Evolutionary conservation across 1,140 invertebrate species (phyloP), one percentile per base, ranked within the genome.

Genomic region (Zelostemma sp.): DNA sequence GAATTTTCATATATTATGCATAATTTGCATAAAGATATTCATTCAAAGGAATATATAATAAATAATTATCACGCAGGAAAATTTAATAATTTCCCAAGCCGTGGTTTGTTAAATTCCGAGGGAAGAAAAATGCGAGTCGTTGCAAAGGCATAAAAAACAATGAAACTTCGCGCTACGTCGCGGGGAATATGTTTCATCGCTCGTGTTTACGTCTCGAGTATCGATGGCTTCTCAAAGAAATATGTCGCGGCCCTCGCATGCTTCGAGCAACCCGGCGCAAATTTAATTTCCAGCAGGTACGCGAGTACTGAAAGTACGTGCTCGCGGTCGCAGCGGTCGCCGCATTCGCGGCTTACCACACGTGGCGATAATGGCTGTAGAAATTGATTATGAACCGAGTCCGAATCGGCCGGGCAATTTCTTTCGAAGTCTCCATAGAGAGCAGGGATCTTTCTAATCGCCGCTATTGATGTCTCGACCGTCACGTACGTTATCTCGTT

Each of bases 301-400:
- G 21, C 12, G 3, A 21, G 46, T 41, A 43, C 11, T 14, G 18
- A 46, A 18, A 25, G 15, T 41, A 47, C 63, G 48, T 48, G 38
- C 50, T 41, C 31, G 60, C 55, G 66, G 61, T 69, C 58, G 28
- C 43, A 41, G 54, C 33, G 45, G 28, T 56, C 72, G 58, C 40
- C 41, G 62, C 51, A 69, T 56, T 53, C 54, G 68, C 49, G 61
- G 65, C 66, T 62, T 74, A 73, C 69, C 72, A 67, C 72, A 68
- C 63, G 60, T 68, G 45, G 55, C 64, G 63, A 62, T 65, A 66
- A 66, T 56, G 59, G 60, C 48, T 62, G 45, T 72, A 47, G 64
- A 55, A 74, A 74, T 76, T 70, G 69, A 74, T 74, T 74, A 68
- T 59, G 46, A 68, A 49, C 53, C 70, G 33, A 53, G 53, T 55